A percentile compares a stretch with the other conserved stretches of the same genome.
Evolutionary conservation across 30 jellyfish, hydroid and myxozoan species (phyloP).

Genomic region (Turritopsis rubra): DNA sequence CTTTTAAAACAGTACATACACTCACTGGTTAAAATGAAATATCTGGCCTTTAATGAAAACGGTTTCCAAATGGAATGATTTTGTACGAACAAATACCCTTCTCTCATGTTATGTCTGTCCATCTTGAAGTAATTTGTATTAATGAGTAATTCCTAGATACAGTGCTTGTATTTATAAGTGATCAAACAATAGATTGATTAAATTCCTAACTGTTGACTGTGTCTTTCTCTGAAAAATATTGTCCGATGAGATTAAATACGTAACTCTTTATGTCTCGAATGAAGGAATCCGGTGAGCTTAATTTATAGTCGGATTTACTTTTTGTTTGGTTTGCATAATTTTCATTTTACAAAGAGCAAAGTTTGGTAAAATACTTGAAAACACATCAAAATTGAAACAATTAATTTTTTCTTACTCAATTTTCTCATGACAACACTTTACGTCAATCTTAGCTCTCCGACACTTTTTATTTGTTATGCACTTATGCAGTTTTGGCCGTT

Average conservation of each 20-base stretch:
- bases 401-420: background rate
- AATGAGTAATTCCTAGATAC: background rate
- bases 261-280: background rate
- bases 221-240: background rate
- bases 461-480: background rate
- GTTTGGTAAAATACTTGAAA: background rate
- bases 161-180: background rate
- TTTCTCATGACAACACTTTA: background rate
- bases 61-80: constrained; percentile 19
- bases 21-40: constrained; percentile 30
- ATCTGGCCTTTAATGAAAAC: constrained; percentile 28
- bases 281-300: background rate
- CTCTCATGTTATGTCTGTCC: constrained; percentile 8
- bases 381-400: background rate
- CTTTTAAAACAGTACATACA: constrained; percentile 29
- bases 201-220: background rate
- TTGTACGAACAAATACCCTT: constrained; percentile 40
- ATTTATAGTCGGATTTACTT: background rate
- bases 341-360: background rate
- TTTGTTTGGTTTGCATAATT: background rate
- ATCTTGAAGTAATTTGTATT: background rate
- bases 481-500: background rate
- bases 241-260: background rate
- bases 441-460: background rate
- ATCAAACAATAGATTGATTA: background rate